Evolutionary conservation across 2,113 vertebrate genomes (phyloP), one percentile per base, ranked within the genome.

Genomic region (Shinisaurus crocodilurus): DNA sequence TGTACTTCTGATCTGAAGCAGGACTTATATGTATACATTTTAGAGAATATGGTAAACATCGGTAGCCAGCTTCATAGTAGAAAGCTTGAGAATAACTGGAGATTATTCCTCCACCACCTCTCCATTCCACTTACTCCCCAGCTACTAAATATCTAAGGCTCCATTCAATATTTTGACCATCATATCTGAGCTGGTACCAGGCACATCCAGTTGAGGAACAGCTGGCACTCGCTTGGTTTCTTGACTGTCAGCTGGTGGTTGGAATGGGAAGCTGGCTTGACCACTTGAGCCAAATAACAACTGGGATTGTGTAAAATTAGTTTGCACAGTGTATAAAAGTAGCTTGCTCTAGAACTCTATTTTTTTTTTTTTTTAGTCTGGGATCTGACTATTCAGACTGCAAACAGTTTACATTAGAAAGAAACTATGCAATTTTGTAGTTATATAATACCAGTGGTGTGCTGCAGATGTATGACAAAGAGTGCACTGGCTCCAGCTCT

Each of bases 401-500:
- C 75, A 69, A 86, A 27, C 48, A 3, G 23, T 18, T 74, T 50
- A 50, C 34, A 5, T 54, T 40, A 23, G 65, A 80, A 79, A 40
- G 45, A 27, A 79, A 69, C 9, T 50, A 80, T 43, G 63, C 25
- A 54, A 25, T 86, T 86, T n/a, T 70, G 23, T 37, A 40, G 63
- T 85, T 89, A 89, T 85, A 84, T 50, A 85, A 89, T 40, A 48
- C 40, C 89, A 69, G 43, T 25, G 5, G 37, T 89, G 32, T 82
- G 69, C 81, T 75, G 69, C n/a, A 84, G 50, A 89, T 89, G 40
- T 89, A n/a, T 76, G 79, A 86, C 48, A 45, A 54, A 85, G 45
- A 60, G 74, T 90, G 63, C 45, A 27, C 34, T 50, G 57, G 37
- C 48, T 86, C 65, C n/a, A 69, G 16, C 48, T 80, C 4, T 6